Conservation (phyloP, 2,113 vertebrate species). For the Heterocephalus glaber region DNA sequence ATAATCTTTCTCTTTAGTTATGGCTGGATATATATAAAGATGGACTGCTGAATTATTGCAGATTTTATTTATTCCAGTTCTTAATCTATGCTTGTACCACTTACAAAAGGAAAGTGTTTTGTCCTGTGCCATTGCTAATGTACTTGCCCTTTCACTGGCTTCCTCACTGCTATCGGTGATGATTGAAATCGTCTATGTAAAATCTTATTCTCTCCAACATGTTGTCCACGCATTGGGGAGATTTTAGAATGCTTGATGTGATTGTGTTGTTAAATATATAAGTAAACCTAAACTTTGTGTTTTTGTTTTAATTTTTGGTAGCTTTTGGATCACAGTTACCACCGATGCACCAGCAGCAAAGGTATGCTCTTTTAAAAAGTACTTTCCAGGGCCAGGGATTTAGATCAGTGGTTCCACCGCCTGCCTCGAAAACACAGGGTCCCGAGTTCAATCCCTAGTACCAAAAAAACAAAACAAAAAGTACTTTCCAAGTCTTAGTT, state of each 20-base stretch:
- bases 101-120: not conserved
- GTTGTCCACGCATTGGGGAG: not conserved
- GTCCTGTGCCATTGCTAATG: not conserved
- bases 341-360: constrained; percentile 95
- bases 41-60: not conserved
- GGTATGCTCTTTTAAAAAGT: constrained; percentile 84
- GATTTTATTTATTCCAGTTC: not conserved
- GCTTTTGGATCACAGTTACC: constrained; percentile 92
- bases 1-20: not conserved
- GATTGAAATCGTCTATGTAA: constrained; percentile 14
- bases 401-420: too few species aligned
- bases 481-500: constrained; percentile 9
- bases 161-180: not conserved
- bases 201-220: constrained; percentile 26
- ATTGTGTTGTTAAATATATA: constrained; percentile 34
- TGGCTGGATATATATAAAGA: not conserved
- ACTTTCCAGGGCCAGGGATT: too few species aligned
- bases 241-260: constrained; percentile 11
- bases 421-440: too few species aligned
- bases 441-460: too few species aligned
- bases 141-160: not conserved
- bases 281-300: constrained; percentile 26
- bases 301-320: constrained; percentile 77
- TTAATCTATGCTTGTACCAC: not conserved
- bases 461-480: too few species aligned